These are phyloP conservation scores for Cnemophilus loriae DNA, from an alignment of 2,113 vertebrate genomes.

Conservation along the genomic window DNA sequence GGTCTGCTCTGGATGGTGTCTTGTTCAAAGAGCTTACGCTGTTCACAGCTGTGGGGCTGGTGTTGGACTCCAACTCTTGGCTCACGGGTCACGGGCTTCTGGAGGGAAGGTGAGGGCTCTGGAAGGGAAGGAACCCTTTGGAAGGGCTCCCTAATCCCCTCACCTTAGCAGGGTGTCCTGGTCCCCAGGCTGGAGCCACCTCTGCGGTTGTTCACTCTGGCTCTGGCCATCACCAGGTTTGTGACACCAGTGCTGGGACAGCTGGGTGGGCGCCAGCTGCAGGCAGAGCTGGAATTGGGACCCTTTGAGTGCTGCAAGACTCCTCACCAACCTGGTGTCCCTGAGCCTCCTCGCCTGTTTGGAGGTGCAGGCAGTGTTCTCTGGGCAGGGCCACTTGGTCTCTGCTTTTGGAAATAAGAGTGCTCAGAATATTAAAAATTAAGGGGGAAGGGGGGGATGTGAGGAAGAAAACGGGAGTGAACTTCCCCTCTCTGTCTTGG, in stretches of 20 bases:
- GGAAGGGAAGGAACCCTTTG: not conserved
- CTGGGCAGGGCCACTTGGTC: not conserved
- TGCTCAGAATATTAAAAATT: not conserved
- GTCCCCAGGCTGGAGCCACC: not conserved
- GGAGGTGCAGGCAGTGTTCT: not conserved
- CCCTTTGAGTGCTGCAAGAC: rapidly evolving
- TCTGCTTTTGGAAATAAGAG: not conserved
- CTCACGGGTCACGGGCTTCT: not conserved
- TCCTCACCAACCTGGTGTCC: not conserved
- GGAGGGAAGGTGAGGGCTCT: not conserved
- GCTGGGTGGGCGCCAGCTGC: not conserved
- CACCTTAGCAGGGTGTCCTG: not conserved
- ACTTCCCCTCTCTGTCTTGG: not conserved
- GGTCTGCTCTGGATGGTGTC: not conserved
- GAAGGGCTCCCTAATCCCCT: not conserved
- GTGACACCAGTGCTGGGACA: not conserved
- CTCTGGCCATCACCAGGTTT: not conserved
- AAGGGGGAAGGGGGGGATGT: not conserved
- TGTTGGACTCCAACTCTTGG: not conserved
- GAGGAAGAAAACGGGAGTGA: not conserved
- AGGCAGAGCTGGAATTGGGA: not conserved
- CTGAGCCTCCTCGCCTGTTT: not conserved
- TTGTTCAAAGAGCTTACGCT: not conserved
- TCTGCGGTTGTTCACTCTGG: rapidly evolving
- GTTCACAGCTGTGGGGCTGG: rapidly evolving